Evolutionary conservation across 2,888 invertebrate species (phyloP), one percentile per base, ranked within the genome.

Genomic region (Pterostichus niger): DNA sequence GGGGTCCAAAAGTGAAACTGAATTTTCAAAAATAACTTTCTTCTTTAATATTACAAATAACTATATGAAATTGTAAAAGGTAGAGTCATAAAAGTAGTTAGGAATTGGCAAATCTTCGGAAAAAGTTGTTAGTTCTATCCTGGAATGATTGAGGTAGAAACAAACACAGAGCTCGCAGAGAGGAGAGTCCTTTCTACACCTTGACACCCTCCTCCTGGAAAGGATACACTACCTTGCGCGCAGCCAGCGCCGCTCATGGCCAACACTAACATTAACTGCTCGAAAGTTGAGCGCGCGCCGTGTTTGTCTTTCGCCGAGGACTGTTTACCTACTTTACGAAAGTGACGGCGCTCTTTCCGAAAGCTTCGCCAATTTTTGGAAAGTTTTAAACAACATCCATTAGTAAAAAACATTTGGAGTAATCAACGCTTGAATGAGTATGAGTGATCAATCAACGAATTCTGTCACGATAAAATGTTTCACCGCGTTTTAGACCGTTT

Each of bases 381-480:
- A 82, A 82, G 35, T 75, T 82, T 75, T 82, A 24, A 82, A 82
- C 75, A 82, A 82, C 82, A 82, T 82, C 82, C 82, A 82, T 82
- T 82, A 82, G 82, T 75, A 59, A 75, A 73, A 82, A 82, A 61
- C 75, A 75, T 44, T 56, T 15, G 31, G 17, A 33, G 82, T 75
- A 82, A 75, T 80, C 71, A 71, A 71, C 80, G 80, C 52, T 80
- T 64, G 46, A 54, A 71, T 71, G 71, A 56, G 13, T 35, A 56
- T 56, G 56, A 75, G 75, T 52, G 52, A 75, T 75, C 52, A 75
- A 75, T 75, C 75, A 75, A 75, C 68, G 40, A 71, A 71, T 71
- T 5, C 44, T 40, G 15, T 17, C 13, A 71, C 44, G 68, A 71
- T 71, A 17, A 71, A 71, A 71, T 71, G 64, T 35, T 64, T 31